These are phyloP conservation scores for Okapia johnstoni DNA, from an alignment of 2,113 vertebrate species.

Conservation along the genomic window DNA sequence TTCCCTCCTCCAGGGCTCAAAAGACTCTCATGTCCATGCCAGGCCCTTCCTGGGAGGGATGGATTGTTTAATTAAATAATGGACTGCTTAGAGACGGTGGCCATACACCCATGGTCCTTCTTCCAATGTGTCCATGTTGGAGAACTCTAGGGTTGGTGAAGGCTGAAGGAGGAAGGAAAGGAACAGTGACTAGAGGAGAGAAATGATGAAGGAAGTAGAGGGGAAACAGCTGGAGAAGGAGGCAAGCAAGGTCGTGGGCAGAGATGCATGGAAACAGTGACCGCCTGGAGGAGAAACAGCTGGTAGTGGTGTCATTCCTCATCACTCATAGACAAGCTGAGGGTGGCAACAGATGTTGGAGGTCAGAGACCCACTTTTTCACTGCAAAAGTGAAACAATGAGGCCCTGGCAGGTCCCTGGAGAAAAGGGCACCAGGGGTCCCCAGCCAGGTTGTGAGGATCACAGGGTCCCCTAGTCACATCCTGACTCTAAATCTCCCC, in stretches of 20 bases:
- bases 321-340: fast-evolving
- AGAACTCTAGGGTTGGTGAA: not conserved
- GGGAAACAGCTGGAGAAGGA: not conserved
- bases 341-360: not conserved
- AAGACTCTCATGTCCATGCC: not conserved
- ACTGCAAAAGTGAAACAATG: not conserved
- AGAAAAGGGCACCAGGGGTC: fast-evolving
- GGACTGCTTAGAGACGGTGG: not conserved
- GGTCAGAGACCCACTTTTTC: not conserved
- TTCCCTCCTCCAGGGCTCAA: not conserved
- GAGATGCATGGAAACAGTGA: not conserved
- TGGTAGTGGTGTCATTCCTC: fast-evolving
- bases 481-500: too few relatives aligned
- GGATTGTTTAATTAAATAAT: too few relatives aligned
- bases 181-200: not conserved
- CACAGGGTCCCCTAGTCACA: too few relatives aligned
- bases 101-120: not conserved
- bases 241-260: not conserved
- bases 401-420: not conserved
- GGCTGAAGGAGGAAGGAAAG: not conserved
- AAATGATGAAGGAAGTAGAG: not conserved
- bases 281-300: not conserved
- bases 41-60: not conserved
- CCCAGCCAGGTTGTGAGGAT: not conserved
- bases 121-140: not conserved